These are phyloP conservation scores for Limonius californicus DNA, from an alignment of 1,140 invertebrate species.

Conservation along the genomic window DNA sequence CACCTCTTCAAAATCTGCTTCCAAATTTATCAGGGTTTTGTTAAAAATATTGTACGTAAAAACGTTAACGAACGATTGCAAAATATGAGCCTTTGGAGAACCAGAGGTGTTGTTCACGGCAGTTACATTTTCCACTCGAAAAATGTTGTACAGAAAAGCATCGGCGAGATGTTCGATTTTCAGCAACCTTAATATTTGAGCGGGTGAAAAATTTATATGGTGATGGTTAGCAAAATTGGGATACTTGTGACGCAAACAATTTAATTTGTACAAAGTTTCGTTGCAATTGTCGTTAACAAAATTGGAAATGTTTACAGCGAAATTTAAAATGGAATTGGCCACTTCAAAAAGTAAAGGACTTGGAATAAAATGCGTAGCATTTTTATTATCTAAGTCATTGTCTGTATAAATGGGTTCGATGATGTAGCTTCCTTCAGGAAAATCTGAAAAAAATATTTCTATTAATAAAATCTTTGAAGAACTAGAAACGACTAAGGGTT, in stretches of 20 bases:
- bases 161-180: slow-evolving; percentile 35
- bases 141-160: slow-evolving; percentile 39
- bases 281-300: slow-evolving; percentile 34
- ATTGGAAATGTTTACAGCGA: slow-evolving; percentile 23
- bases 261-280: slow-evolving; percentile 35
- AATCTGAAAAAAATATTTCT: slow-evolving; percentile 30
- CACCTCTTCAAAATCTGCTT: background rate
- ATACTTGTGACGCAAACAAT: slow-evolving; percentile 33
- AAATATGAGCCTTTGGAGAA: slow-evolving; percentile 1
- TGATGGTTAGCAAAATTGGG: slow-evolving; percentile 6
- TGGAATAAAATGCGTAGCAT: slow-evolving; percentile 28
- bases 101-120: slow-evolving; percentile 1
- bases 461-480: no score
- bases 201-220: slow-evolving; percentile 11
- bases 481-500: no score
- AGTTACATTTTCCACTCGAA: slow-evolving; percentile 30
- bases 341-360: slow-evolving; percentile 37
- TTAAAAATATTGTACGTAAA: slow-evolving; percentile 36
- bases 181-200: slow-evolving; percentile 23
- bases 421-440: slow-evolving; percentile 32
- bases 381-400: background rate
- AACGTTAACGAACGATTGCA: slow-evolving; percentile 29
- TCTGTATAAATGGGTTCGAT: slow-evolving; percentile 25
- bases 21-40: slow-evolving; percentile 29
- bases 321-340: slow-evolving; percentile 32